A percentile compares a stretch with the other conserved stretches of the same genome.
Evolutionary conservation across 2,113 vertebrate genomes (phyloP).

Genomic region (Cairina moschata): DNA sequence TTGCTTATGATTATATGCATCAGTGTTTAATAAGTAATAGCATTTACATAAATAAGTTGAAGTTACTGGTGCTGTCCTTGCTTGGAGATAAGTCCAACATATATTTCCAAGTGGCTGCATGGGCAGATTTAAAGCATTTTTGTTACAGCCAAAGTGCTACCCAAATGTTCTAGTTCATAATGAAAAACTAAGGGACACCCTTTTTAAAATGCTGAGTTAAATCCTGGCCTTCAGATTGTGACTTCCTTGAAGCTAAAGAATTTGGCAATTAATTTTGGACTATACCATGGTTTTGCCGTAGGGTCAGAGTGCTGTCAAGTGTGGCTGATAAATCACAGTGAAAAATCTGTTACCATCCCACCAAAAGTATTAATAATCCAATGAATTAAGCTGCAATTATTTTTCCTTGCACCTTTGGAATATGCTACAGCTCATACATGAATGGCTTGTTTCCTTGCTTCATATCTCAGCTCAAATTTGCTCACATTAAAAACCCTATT

Average conservation of each 20-base stretch:
- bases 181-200: not conserved
- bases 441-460: not conserved
- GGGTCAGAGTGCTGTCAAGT: not conserved
- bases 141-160: not conserved
- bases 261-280: not conserved
- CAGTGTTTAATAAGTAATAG: not conserved
- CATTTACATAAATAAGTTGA: slow-evolving; percentile 49
- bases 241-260: not conserved
- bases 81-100: not conserved
- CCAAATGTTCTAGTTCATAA: not conserved
- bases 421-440: not conserved
- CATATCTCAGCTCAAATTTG: not conserved
- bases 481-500: not conserved
- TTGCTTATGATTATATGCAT: slow-evolving; percentile 4
- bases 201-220: not conserved
- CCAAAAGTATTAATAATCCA: not conserved
- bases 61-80: slow-evolving; percentile 23
- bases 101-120: not conserved
- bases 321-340: not conserved
- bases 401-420: not conserved
- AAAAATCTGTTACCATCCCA: not conserved
- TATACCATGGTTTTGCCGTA: not conserved
- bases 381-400: not conserved
- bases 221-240: not conserved
- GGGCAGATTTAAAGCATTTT: not conserved